Evolutionary conservation across 2,113 vertebrate species (phyloP), one percentile per base, ranked within the genome.

Genomic region (Chloroceryle aenea): DNA sequence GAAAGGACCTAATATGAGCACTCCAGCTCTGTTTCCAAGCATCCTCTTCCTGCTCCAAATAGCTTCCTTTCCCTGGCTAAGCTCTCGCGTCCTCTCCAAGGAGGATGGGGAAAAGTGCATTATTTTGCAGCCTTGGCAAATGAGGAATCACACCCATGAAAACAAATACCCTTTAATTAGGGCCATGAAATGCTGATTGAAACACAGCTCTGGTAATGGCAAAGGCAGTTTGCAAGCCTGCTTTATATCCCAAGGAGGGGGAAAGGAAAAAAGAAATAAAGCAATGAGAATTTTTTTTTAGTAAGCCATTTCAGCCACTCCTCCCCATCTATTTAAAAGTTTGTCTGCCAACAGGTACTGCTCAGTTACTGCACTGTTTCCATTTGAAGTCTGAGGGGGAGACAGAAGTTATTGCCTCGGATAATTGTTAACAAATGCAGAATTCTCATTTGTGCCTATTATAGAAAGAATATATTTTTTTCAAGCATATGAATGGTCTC

Each of bases 21-120:
- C 72, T 92, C 74, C 34, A 68, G 52, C 74, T 94, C 86, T 32
- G 26, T 69, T 94, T 79, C 69, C 73, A 95, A 86, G 67, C 93
- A 96, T 98, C 96, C 97, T 95, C 22, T 98, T 98, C 97, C 81
- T 56, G 94, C 95, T 97, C 96, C 95, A 98, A 94, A 96, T 96
- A 85, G 94, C 53, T 96, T 97, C 92, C 95, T 72, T n/a, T 95
- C 62, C 14, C 85, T 74, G 78, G 72, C 69, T 75, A 7, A 92
- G 64, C n/a, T 90, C 61, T 84, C 67, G 32, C 48, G 40, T 79
- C 77, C 91, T 97, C 74, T 95, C 95, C 89, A 75, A 91, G 96
- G 88, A 94, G 68, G 87, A 89, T 77, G 75, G 53, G 64, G 7
- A 61, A 75, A 84, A 84, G 50, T 13, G 18, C 59, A 40, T 90